A percentile compares a stretch with the other conserved stretches of the same genome.
Conservation (phyloP, 30 jellyfish, hydroid and myxozoan genomes). For the Nemopilema nomurai region DNA sequence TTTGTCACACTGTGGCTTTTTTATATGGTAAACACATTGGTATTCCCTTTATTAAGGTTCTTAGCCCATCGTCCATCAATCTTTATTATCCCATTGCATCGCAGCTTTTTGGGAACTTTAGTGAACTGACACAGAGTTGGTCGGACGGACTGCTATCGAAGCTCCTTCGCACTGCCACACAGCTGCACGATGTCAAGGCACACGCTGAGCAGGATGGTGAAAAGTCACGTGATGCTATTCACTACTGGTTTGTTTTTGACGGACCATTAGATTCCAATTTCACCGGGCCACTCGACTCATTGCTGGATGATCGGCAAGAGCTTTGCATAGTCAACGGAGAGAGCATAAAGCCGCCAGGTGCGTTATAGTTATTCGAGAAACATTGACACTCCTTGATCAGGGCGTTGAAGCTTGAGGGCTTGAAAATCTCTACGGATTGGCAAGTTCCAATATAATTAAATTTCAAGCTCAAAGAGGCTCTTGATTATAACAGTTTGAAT, state of each 20-base stretch:
- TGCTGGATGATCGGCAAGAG: conserved; percentile 40
- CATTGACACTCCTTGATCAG: background rate
- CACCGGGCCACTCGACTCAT: conserved; percentile 61
- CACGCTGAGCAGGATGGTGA: background rate
- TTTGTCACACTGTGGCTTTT: too few relatives aligned
- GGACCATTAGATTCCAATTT: conserved; percentile 45
- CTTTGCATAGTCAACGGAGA: conserved; percentile 57
- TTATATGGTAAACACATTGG: too few relatives aligned
- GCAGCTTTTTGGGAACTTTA: conserved; percentile 61
- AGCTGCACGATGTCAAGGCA: background rate
- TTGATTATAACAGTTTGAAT: too few relatives aligned
- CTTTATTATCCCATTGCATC: background rate
- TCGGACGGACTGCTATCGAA: conserved; percentile 72
- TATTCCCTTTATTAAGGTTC: background rate
- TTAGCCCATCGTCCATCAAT: background rate
- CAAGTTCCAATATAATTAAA: too few relatives aligned
- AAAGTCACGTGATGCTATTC: conserved; percentile 34
- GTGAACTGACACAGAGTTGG: conserved; percentile 19
- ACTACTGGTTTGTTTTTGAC: conserved; percentile 79
- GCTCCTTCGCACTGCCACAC: conserved; percentile 45
- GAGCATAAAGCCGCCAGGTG: conserved; percentile 66
- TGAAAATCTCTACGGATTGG: too few relatives aligned
- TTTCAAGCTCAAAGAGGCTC: too few relatives aligned
- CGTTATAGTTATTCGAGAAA: background rate
- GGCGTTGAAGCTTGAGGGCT: too few relatives aligned